Percentiles rank a stretch among this genome's conserved stretches.
phyloP scores from a whole-genome alignment of 2,797 vertebrate species.

The Microhierax caerulescens region DNA sequence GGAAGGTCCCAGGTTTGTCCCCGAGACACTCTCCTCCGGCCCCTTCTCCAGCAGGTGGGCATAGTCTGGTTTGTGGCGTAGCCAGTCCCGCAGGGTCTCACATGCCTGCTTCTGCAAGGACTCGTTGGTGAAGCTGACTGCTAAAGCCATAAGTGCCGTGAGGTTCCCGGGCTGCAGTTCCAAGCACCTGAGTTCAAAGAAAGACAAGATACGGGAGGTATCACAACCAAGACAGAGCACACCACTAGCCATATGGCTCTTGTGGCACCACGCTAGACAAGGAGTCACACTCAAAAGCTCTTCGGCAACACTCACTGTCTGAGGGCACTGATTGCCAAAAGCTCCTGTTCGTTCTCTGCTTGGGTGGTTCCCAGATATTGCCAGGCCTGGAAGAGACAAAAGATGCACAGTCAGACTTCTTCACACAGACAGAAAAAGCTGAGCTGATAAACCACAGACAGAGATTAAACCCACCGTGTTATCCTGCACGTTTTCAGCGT shows the following conservation, averaged over 20 bases:
- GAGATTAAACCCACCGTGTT: neutral
- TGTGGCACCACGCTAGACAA: neutral
- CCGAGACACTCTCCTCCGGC: conserved; percentile 54
- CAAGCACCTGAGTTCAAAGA: conserved; percentile 83
- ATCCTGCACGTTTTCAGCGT: neutral
- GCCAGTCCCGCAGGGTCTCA: conserved; percentile 93
- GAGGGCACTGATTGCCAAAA: conserved; percentile 95
- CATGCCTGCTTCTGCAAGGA: conserved; percentile 97
- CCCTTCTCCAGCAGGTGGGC: conserved; percentile 79
- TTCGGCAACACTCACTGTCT: conserved; percentile 82
- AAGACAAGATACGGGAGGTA: neutral
- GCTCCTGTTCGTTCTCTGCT: conserved; percentile 97
- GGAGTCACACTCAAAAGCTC: neutral
- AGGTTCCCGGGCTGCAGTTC: conserved; percentile 94
- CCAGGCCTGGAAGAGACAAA: conserved; percentile 84
- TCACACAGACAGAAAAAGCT: neutral
- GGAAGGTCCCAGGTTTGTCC: conserved; percentile 64
- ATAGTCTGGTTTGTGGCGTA: conserved; percentile 89
- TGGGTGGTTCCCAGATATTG: conserved; percentile 97
- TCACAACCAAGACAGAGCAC: neutral
- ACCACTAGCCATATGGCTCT: rapidly evolving
- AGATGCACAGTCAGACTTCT: neutral
- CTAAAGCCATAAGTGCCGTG: conserved; percentile 93
- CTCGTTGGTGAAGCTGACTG: conserved; percentile 97
- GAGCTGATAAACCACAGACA: neutral